Evolutionary conservation across 2,797 vertebrate genomes (phyloP).

Genomic region (Ctenopoma multispine): DNA sequence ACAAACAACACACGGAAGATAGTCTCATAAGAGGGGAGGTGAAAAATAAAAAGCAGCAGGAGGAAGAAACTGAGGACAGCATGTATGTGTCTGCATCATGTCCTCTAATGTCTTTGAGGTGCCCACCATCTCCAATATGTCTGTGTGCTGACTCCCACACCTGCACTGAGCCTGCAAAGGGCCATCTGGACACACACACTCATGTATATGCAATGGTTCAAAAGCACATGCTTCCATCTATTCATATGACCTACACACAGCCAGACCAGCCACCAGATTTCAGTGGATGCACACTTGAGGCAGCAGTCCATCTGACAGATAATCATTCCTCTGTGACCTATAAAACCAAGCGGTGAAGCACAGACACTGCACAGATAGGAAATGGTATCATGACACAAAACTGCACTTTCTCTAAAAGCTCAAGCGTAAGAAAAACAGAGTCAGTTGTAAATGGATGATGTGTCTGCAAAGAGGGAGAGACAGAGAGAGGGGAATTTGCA

Average conservation of each 20-base stretch:
- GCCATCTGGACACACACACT: conserved; percentile 53
- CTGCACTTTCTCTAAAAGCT: conserved; percentile 15
- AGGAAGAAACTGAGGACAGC: neutral
- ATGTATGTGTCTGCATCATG: conserved; percentile 7
- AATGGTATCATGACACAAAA: conserved; percentile 16
- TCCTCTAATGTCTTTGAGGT: conserved; percentile 51
- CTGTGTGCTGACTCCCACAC: conserved; percentile 35
- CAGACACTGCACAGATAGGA: neutral
- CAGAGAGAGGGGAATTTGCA: conserved; percentile 2
- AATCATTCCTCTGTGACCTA: neutral
- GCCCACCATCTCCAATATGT: conserved; percentile 19
- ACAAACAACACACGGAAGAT: neutral
- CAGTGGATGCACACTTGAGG: neutral
- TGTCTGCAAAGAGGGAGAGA: neutral
- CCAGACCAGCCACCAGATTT: neutral
- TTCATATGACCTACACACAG: neutral
- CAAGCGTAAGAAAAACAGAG: neutral
- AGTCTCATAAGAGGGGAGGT: neutral
- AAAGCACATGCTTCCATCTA: neutral
- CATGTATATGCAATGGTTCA: conserved; percentile 18
- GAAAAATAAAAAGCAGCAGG: neutral
- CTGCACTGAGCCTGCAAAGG: conserved; percentile 32
- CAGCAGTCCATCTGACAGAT: neutral
- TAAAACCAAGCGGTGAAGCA: neutral
- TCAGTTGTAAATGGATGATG: conserved; percentile 4